A percentile compares a stretch with the other conserved stretches of the same genome.
These are phyloP conservation scores for Zeugodacus cucurbitae DNA, from an alignment of 1,140 invertebrate genomes.

Conservation along the genomic window DNA sequence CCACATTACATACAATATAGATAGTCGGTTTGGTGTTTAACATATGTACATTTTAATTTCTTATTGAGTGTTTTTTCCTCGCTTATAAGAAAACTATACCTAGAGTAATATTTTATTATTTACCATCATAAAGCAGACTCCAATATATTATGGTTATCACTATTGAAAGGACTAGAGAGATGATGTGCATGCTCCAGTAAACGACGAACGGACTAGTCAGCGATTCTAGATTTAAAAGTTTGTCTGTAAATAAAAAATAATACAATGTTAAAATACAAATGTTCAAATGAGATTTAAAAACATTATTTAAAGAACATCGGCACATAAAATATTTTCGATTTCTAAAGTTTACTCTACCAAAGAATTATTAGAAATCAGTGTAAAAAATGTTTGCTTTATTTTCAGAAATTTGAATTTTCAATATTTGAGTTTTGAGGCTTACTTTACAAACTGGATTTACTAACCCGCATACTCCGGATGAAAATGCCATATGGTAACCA, in stretches of 20 bases:
- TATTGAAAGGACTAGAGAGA: constrained; percentile 69
- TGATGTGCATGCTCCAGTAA: constrained; percentile 73
- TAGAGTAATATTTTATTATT: not conserved
- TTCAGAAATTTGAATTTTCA: no score
- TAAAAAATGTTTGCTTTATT: no score
- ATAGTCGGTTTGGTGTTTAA: no score
- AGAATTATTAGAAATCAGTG: no score
- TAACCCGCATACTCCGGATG: constrained; percentile 62
- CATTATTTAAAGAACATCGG: no score
- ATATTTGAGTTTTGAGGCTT: no score
- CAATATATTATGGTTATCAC: constrained; percentile 74
- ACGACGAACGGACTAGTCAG: constrained; percentile 67
- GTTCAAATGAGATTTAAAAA: not conserved
- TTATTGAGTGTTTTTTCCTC: no score
- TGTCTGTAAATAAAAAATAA: constrained; percentile 50
- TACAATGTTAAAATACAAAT: not conserved
- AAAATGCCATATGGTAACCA: constrained; percentile 62
- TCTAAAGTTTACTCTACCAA: not conserved
- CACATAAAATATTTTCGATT: not conserved
- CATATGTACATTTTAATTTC: no score
- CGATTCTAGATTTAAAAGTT: constrained; percentile 54
- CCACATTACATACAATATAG: no score
- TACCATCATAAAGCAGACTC: constrained; percentile 70
- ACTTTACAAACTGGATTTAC: no score
- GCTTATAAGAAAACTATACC: no score